Base-by-base conservation (phyloP, 2,113 vertebrate genomes). In the Halichoeres trimaculatus region DNA sequence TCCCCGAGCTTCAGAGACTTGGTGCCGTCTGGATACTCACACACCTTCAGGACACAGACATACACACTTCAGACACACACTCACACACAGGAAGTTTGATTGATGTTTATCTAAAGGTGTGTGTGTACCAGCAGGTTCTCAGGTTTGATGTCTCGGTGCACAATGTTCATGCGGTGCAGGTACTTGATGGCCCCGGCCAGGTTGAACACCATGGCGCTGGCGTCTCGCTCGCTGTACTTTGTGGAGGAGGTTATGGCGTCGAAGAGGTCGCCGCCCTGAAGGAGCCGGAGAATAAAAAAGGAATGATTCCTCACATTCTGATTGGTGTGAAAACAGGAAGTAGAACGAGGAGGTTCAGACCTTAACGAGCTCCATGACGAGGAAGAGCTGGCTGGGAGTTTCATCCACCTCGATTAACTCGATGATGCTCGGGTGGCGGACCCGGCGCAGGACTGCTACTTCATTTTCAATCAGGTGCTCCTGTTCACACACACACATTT, bases 341-440 rank as follows among this genome's bases (percentile, higher is more conserved):
- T 34, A 54, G 9, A 35, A 73, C 0, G 53, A 16, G 0, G 41
- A 35, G n/a, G n/a, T n/a, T n/a, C 1, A 17, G 38, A 97, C 98
- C 95, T 99, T 99, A 53, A 99, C 97, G n/a, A 99, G 88, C 84
- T 99, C 98, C 98, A 99, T 99, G 88, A 99, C 97, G 78, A 99
- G 90, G 52, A 97, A 99, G 22, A 99, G 97, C 73, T 99, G 97
- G 2, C 94, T 75, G 0, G 96, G 87, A 0, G 98, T 99, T 68
- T 99, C 97, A 85, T 98, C 96, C 85, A 99, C 98, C 85, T 99
- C 98, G 0, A 99, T 93, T 16, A 99, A 82, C 95, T 99, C 95
- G 85, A 99, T 99, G 90, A 99, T 99, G 84, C 98, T 99, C 0
- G 98, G 98, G 66, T 99, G 98, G 47, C 95, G 96, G 64, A 99